Evolutionary conservation across 2,888 invertebrate species (phyloP), one percentile per base, ranked within the genome.

Genomic region (Heliconius charithonia): DNA sequence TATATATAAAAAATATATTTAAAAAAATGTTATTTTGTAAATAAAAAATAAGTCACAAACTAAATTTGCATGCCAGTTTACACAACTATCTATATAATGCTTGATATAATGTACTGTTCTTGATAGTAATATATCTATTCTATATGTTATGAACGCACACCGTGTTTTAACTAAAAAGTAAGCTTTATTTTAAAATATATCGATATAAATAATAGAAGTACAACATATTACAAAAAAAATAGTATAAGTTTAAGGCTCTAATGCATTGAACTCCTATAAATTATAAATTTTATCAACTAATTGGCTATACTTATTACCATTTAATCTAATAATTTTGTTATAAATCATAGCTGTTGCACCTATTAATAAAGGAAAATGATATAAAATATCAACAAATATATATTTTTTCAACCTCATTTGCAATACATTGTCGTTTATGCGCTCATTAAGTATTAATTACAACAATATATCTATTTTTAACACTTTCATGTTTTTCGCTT

Each of bases 131-230:
- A 37, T 66, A 22, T 37, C 12, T 37, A 25, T 69, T 41, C 9
- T 69, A 25, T 69, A 25, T 69, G 37, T n/a, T 25, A 69, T 69
- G 67, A 41, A 69, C 25, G 67, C 67, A 69, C 41, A 69, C 67
- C 67, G 41, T 69, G 13, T 41, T 25, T 69, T 9, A 45, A 69
- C 25, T 69, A 25, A 69, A 69, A 6, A 22, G 7, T 19, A 22
- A 51, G 51, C 22, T 22, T 51, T 51, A 3, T 22, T 51, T 51
- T 6, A 51, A 51, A 51, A 51, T 51, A 51, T 51, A 51, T 51
- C 22, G 19, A 51, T 51, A 51, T 51, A 51, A 51, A 51, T 51
- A 51, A 51, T 19, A 51, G 19, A 51, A 19, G 19, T 51, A 51
- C 19, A 4, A 13, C 13, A 16, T 45, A 45, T 45, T 16, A 1